phyloP scores from a whole-genome alignment of 1,140 invertebrate species.

The Tetraneura akinire region DNA sequence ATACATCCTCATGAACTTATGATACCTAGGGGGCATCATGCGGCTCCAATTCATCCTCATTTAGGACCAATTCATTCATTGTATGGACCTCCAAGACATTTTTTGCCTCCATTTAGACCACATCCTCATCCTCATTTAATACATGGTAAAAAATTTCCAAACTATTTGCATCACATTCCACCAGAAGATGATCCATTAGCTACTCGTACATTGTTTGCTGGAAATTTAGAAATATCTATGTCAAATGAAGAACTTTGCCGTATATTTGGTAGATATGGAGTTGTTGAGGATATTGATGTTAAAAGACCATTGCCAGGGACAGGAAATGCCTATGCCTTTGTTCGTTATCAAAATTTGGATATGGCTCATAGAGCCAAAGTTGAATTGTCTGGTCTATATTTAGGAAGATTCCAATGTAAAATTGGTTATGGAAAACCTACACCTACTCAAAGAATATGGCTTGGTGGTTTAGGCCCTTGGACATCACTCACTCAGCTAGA shows the following conservation, averaged over 20 bases:
- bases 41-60: conserved; percentile 63
- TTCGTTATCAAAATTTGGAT: conserved; percentile 93
- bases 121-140: conserved; percentile 72
- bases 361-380: conserved; percentile 96
- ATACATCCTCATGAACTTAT: conserved; percentile 78
- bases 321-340: conserved; percentile 97
- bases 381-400: conserved; percentile 94
- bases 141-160: conserved; percentile 93
- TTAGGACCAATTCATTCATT: conserved; percentile 67
- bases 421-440: conserved; percentile 99
- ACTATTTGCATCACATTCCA: conserved; percentile 92
- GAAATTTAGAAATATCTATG: conserved; percentile 96
- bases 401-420: conserved; percentile 98
- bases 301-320: conserved; percentile 93
- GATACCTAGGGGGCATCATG: conserved; percentile 65
- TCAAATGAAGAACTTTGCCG: conserved; percentile 88
- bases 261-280: conserved; percentile 93
- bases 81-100: conserved; percentile 71
- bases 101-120: conserved; percentile 69
- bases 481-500: conserved; percentile 88
- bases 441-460: conserved; percentile 94
- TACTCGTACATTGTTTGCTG: conserved; percentile 95
- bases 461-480: conserved; percentile 95
- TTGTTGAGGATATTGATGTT: conserved; percentile 97
- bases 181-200: conserved; percentile 96